These are phyloP conservation scores for Beris morrisii DNA, from an alignment of 2,888 invertebrate genomes.

Conservation along the genomic window DNA sequence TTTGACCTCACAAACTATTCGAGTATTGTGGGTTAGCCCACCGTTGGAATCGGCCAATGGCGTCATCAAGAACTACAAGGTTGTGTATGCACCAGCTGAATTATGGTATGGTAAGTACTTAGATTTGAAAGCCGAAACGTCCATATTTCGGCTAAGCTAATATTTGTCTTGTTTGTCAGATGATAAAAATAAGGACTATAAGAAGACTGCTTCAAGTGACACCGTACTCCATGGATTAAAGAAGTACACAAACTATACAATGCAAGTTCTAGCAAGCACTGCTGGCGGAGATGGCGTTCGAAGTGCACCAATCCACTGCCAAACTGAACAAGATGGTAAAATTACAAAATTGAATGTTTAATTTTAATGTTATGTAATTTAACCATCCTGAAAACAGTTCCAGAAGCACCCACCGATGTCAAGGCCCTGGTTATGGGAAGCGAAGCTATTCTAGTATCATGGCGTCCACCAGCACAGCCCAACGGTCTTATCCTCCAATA, in stretches of 20 bases:
- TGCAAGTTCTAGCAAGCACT: conserved; percentile 93
- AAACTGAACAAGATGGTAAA: conserved; percentile 93
- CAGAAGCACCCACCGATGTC: conserved; percentile 89
- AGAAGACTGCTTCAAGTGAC: conserved; percentile 89
- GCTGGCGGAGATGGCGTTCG: conserved; percentile 94
- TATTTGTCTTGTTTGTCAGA: conserved; percentile 57
- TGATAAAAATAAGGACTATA: conserved; percentile 87
- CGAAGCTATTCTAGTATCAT: conserved; percentile 89
- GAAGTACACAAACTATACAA: conserved; percentile 95
- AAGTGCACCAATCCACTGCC: conserved; percentile 75
- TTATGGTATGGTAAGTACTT: conserved; percentile 83
- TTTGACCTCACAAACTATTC: conserved; percentile 89
- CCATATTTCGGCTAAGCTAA: background rate
- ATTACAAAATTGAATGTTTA: conserved; percentile 17
- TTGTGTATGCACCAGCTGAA: conserved; percentile 87
- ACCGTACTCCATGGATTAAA: conserved; percentile 91
- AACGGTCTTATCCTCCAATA: conserved; percentile 93
- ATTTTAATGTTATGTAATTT: background rate
- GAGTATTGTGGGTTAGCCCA: conserved; percentile 93
- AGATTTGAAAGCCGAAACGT: background rate
- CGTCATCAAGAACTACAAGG: conserved; percentile 94
- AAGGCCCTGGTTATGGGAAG: conserved; percentile 91
- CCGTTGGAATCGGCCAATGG: conserved; percentile 91
- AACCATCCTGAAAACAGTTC: conserved; percentile 62
- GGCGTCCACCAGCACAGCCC: conserved; percentile 90